These are phyloP conservation scores for Branchipolynoe longqiensis DNA, from an alignment of 2,888 invertebrate genomes.

Conservation along the genomic window DNA sequence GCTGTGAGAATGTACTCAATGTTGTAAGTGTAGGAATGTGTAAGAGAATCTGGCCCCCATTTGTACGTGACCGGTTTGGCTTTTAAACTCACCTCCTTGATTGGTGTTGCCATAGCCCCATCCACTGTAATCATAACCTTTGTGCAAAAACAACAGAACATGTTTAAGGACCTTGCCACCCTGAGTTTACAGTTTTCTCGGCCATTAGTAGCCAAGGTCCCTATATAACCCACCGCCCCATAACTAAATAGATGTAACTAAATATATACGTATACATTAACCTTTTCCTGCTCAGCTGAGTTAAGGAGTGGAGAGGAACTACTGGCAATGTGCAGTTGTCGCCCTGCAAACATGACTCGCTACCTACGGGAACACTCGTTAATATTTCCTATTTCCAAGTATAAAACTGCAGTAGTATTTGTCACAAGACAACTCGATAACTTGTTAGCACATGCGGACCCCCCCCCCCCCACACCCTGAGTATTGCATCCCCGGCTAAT, in stretches of 20 bases:
- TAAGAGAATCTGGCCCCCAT: slow-evolving; percentile 53
- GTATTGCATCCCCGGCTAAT: no score
- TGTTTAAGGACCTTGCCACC: slow-evolving; percentile 48
- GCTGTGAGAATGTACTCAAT: slow-evolving; percentile 48
- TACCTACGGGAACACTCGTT: not conserved
- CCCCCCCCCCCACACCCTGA: no score
- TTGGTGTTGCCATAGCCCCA: slow-evolving; percentile 61
- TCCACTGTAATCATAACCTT: slow-evolving; percentile 63
- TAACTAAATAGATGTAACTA: not conserved
- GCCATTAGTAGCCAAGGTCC: no score
- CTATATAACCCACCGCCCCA: not conserved
- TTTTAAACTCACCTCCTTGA: slow-evolving; percentile 60
- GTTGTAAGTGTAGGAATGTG: slow-evolving; percentile 47
- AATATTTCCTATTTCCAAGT: not conserved
- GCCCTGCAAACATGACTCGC: not conserved
- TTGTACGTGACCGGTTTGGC: slow-evolving; percentile 52
- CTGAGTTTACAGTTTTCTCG: slow-evolving; percentile 18
- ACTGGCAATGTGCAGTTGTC: slow-evolving; percentile 34
- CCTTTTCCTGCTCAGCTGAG: not conserved
- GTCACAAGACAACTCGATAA: no score
- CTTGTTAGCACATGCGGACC: no score
- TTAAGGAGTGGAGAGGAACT: no score
- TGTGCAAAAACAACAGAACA: slow-evolving; percentile 58
- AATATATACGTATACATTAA: not conserved
- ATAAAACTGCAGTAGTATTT: no score